Evolutionary conservation across 1,140 invertebrate genomes (phyloP).

Genomic region (Atta cephalotes): DNA sequence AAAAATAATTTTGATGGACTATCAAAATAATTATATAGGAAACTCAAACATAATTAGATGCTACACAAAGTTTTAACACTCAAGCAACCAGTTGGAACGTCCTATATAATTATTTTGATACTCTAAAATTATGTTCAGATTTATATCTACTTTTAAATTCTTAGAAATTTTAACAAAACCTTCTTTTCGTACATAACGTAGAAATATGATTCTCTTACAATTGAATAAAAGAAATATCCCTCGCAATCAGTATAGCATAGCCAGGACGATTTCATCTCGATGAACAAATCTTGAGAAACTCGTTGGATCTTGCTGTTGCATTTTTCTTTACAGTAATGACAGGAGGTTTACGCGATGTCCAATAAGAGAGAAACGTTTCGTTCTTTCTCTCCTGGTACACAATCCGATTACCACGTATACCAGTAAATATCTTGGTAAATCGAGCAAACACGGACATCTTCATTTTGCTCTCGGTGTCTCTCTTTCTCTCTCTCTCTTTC

Average conservation of each 20-base stretch:
- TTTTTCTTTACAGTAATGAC: slow-evolving; percentile 15
- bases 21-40: no score
- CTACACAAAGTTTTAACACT: no score
- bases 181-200: no score
- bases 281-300: slow-evolving; percentile 22
- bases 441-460: slow-evolving; percentile 23
- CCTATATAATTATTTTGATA: no score
- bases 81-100: no score
- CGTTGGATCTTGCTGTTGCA: slow-evolving; percentile 5
- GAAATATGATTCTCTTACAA: not conserved
- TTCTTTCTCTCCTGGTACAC: not conserved
- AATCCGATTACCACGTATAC: slow-evolving; percentile 55
- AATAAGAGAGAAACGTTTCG: slow-evolving; percentile 35
- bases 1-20: no score
- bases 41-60: no score
- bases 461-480: not conserved
- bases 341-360: slow-evolving; percentile 45
- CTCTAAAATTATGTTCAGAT: no score
- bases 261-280: not conserved
- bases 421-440: slow-evolving; percentile 46
- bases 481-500: not conserved
- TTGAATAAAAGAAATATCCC: not conserved
- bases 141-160: no score
- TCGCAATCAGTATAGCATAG: not conserved
- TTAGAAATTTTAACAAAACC: no score